Evolutionary conservation across 2,888 invertebrate genomes (phyloP), one percentile per base, ranked within the genome.

Genomic region (Heliconius erato): DNA sequence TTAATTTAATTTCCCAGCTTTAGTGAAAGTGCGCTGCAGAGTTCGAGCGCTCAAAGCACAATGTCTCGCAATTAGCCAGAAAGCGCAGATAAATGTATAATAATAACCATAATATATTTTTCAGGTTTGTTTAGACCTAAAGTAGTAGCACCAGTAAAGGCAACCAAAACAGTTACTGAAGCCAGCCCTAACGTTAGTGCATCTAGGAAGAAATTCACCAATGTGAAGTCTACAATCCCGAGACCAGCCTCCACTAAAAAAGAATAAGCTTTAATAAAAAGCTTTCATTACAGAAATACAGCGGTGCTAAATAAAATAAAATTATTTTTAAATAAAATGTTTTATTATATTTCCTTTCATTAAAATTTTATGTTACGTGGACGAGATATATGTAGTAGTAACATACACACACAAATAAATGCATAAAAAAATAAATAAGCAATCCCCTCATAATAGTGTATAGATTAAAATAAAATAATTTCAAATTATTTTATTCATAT

Each of bases 201-300:
- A 3, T 89, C 92, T 2, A 93, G 88, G 83, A 95, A 92, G 84
- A 95, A 94, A 85, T 95, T 87, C 84, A 94, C 93, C 82, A 94
- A 95, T 74, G 86, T 95, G 16, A 95, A 95, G 85, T 95, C 96
- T 5, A 95, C 96, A 32, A 95, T 96, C 88, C 96, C 96, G 3
- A 90, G 92, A 86, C 92, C 88, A 6, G 81, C 88, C 54, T 79
- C 86, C 35, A 19, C 40, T 49, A 94, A 91, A 86, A 94, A 94
- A 87, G 91, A 95, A 86, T 91, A 87, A 87, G 54, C 40, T 79
- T 78, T 72, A 80, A 84, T 69, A 49, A 65, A 67, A 67, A 67
- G 14, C 6, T 79, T 65, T 79, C n/a, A 26, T 72, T 76, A 59
- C 28, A 77, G 68, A 67, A 44, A 77, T 28, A 72, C 19, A 32